Conservation (phyloP, 1,140 invertebrate genomes). For the Dysdera silvatica region DNA sequence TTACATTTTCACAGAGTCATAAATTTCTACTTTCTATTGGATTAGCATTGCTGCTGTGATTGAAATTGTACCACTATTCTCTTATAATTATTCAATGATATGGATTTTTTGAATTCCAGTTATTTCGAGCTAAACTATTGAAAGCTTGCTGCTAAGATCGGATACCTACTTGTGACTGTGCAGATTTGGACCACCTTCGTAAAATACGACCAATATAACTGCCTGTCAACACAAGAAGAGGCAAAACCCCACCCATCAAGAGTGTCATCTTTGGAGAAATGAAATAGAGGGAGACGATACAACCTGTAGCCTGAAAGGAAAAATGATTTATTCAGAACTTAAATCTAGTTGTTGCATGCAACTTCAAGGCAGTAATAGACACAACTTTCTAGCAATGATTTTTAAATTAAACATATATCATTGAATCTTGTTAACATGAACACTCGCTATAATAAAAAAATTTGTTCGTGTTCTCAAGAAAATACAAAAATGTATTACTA, state of each 20-base stretch:
- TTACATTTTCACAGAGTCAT: not conserved
- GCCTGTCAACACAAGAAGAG: conserved; percentile 67
- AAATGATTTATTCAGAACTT: not conserved
- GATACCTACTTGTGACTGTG: conserved; percentile 63
- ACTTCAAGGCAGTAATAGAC: too few relatives aligned
- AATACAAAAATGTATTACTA: too few relatives aligned
- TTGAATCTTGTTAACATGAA: too few relatives aligned
- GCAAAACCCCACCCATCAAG: conserved; percentile 70
- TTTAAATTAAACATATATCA: too few relatives aligned
- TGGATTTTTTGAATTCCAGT: not conserved
- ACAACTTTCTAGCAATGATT: too few relatives aligned
- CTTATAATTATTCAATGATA: too few relatives aligned
- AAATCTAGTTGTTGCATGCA: not conserved
- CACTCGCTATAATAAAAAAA: too few relatives aligned
- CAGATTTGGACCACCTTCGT: conserved; percentile 60
- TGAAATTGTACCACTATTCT: too few relatives aligned
- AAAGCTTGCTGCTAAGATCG: not conserved
- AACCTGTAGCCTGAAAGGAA: conserved; percentile 59
- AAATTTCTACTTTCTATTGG: not conserved
- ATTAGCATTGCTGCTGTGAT: too few relatives aligned
- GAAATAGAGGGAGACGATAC: conserved; percentile 62
- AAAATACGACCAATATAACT: conserved; percentile 64
- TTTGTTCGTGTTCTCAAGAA: too few relatives aligned
- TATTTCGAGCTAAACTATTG: not conserved
- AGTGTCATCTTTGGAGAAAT: conserved; percentile 83